These are phyloP conservation scores for Thryonomys swinderianus DNA, from an alignment of 2,113 vertebrate species.

Conservation along the genomic window DNA sequence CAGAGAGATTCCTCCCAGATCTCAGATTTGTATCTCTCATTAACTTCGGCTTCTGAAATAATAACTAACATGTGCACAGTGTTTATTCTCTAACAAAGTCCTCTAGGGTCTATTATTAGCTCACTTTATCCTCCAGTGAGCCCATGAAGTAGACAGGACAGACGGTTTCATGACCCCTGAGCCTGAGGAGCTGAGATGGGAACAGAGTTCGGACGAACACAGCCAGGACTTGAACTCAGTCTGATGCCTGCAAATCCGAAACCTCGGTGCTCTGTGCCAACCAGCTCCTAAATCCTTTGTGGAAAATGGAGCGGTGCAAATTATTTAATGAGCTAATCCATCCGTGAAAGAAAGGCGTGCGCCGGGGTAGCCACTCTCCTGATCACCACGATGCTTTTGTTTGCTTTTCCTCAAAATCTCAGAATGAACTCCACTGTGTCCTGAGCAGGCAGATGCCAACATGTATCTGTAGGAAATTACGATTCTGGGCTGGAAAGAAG, in stretches of 20 bases:
- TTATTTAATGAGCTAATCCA: slow-evolving; percentile 49
- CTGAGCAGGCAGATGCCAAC: neutral
- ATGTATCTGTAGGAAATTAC: slow-evolving; percentile 53
- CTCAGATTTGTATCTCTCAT: slow-evolving; percentile 54
- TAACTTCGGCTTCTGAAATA: slow-evolving; percentile 63
- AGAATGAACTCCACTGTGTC: slow-evolving; percentile 61
- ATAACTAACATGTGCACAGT: neutral
- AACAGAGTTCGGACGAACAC: neutral
- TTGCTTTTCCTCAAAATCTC: slow-evolving; percentile 73
- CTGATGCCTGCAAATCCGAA: neutral
- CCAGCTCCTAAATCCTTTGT: neutral
- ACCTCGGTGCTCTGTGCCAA: neutral
- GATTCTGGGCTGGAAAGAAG: slow-evolving; percentile 56
- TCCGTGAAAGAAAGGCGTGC: slow-evolving; percentile 41
- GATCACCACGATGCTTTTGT: slow-evolving; percentile 48
- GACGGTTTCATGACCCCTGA: neutral
- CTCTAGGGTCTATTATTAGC: neutral
- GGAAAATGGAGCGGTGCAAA: neutral
- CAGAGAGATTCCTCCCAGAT: slow-evolving; percentile 50
- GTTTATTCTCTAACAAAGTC: neutral
- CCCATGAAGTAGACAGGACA: neutral
- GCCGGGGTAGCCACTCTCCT: neutral
- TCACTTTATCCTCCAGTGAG: neutral
- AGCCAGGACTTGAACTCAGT: neutral
- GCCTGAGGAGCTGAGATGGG: neutral